Percentiles rank a stretch among this genome's conserved stretches.
Evolutionary conservation across 1,140 invertebrate genomes (phyloP).

Genomic region (Drosophila orena): DNA sequence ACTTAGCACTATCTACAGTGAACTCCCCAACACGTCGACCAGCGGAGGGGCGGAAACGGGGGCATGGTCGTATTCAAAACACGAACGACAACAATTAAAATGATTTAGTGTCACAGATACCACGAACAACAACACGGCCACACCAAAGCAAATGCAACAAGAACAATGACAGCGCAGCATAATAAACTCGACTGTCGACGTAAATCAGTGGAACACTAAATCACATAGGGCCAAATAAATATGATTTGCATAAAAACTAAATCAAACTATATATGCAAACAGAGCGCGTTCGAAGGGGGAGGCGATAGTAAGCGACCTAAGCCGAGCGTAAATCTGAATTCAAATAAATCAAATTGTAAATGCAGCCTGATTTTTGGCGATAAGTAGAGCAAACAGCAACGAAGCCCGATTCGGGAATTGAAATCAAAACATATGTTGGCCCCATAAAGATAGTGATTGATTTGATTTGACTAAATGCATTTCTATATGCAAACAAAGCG

Average conservation of each 20-base stretch:
- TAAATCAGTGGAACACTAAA: conserved; percentile 76
- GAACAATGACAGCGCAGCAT: conserved; percentile 45
- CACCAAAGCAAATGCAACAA: conserved; percentile 24
- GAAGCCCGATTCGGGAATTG: conserved; percentile 19
- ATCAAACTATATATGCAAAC: conserved; percentile 48
- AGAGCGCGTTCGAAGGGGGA: neutral
- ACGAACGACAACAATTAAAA: conserved; percentile 83
- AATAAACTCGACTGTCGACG: conserved; percentile 75
- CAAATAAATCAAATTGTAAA: conserved; percentile 72
- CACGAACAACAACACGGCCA: conserved; percentile 22
- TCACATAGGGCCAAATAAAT: conserved; percentile 78
- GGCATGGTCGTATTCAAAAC: conserved; percentile 58
- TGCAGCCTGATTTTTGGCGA: conserved; percentile 51
- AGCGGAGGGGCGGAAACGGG: neutral
- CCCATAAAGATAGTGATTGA: conserved; percentile 78
- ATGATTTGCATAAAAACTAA: conserved; percentile 81
- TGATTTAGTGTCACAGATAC: conserved; percentile 77
- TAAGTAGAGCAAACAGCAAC: conserved; percentile 35
- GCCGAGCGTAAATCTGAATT: conserved; percentile 37
- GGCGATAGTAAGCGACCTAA: neutral
- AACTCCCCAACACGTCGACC: conserved; percentile 6
- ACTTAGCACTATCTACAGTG: conserved; percentile 40
- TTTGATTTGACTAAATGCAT: conserved; percentile 49
- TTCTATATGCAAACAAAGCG: conserved; percentile 18
- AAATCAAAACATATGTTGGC: conserved; percentile 64